These are phyloP conservation scores for Nematopogon swammerdamellus DNA, from an alignment of 2,888 invertebrate species.

Conservation along the genomic window DNA sequence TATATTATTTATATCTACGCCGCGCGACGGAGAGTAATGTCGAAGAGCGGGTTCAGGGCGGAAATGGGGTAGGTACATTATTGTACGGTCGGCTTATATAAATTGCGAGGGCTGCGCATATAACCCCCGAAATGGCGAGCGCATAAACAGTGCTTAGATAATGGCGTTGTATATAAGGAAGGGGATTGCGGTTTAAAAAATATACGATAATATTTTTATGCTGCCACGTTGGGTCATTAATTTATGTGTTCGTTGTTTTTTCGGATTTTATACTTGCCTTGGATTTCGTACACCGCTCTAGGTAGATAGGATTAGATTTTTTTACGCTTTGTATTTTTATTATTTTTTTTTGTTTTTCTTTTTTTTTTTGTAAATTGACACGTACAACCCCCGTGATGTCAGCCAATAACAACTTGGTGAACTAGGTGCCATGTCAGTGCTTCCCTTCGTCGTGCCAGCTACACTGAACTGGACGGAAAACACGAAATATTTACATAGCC, in stretches of 20 bases:
- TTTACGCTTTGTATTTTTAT: too few relatives aligned
- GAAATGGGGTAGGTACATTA: conserved; percentile 30
- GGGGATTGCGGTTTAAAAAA: background rate
- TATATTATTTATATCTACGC: conserved; percentile 47
- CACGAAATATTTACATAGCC: too few relatives aligned
- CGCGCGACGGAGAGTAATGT: conserved; percentile 35
- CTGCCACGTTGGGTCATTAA: background rate
- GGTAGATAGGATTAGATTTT: too few relatives aligned
- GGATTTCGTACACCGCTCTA: too few relatives aligned
- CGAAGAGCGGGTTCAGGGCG: conserved; percentile 20
- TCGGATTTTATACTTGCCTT: too few relatives aligned
- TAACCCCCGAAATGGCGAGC: background rate
- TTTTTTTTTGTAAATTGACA: too few relatives aligned
- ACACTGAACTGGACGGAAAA: too few relatives aligned
- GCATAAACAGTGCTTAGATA: background rate
- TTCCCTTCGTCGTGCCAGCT: too few relatives aligned
- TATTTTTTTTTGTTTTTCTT: too few relatives aligned
- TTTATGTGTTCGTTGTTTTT: background rate
- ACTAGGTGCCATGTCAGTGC: too few relatives aligned
- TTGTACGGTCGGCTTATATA: conserved; percentile 16
- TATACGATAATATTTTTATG: background rate
- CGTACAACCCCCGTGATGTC: too few relatives aligned
- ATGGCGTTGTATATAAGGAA: background rate
- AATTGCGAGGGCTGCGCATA: conserved; percentile 1
- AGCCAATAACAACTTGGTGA: too few relatives aligned